phyloP scores from a whole-genome alignment of 2,888 invertebrate genomes.

The Magallana nippona region DNA sequence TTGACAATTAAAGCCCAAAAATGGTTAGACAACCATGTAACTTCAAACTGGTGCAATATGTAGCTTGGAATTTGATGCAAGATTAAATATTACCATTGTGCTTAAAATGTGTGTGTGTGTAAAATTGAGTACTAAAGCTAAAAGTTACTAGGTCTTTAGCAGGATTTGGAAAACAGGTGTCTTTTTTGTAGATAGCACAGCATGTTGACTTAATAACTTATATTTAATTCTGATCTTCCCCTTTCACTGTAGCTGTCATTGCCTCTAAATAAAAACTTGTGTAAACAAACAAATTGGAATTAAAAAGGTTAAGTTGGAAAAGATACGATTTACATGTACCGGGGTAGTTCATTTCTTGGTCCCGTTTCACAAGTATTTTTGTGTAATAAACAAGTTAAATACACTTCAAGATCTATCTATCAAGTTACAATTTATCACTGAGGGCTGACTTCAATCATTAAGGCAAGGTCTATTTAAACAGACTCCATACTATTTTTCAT shows the following conservation, averaged over 20 bases:
- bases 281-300: background rate
- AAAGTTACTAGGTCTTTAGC: no score
- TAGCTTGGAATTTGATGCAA: no score
- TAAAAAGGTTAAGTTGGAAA: background rate
- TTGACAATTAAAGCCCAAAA: no score
- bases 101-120: no score
- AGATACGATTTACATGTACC: background rate
- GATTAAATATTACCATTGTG: no score
- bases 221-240: background rate
- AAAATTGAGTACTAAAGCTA: no score
- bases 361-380: background rate
- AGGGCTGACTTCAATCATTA: background rate
- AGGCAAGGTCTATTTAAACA: conserved; percentile 12
- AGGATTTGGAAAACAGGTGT: no score
- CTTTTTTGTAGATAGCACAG: no score
- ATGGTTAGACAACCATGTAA: no score
- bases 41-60: no score
- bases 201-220: background rate
- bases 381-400: background rate
- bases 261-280: background rate
- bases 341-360: conserved; percentile 24
- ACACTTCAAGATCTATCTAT: background rate
- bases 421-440: conserved; percentile 3
- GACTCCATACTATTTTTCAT: conserved; percentile 1
- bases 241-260: background rate